Evolutionary conservation across 2,113 vertebrate genomes (phyloP).

Genomic region (Phyllopteryx taeniolatus): DNA sequence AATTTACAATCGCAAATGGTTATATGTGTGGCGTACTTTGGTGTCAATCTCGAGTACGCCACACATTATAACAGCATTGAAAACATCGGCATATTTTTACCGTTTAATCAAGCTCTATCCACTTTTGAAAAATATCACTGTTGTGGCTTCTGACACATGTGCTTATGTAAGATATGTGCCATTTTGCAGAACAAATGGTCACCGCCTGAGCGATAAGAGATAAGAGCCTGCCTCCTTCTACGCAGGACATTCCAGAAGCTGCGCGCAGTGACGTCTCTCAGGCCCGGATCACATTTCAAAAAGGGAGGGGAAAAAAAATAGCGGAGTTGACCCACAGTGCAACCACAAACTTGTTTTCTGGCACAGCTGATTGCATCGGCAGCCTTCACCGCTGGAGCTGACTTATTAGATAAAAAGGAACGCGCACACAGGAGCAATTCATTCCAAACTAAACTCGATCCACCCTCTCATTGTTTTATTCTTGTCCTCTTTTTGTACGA

Average conservation of each 20-base stretch:
- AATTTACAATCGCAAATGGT: too few relatives aligned
- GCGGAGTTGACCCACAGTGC: conserved; percentile 28
- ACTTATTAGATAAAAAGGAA: conserved; percentile 34
- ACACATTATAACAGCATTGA: too few relatives aligned
- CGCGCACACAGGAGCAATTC: conserved; percentile 27
- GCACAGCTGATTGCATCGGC: conserved; percentile 36
- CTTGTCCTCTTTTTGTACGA: conserved; percentile 17
- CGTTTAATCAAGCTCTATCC: background rate
- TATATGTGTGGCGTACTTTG: too few relatives aligned
- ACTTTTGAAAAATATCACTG: conserved; percentile 14
- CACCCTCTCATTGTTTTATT: conserved; percentile 9
- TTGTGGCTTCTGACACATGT: conserved; percentile 18
- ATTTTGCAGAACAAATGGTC: conserved; percentile 48
- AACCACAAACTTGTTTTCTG: conserved; percentile 44
- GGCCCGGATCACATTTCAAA: conserved; percentile 60
- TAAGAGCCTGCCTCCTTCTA: conserved; percentile 40
- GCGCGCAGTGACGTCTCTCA: conserved; percentile 54
- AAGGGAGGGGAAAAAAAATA: conserved; percentile 12
- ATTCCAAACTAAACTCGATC: conserved; percentile 28
- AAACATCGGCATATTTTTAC: background rate
- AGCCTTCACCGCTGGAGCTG: conserved; percentile 22
- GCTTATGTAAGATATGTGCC: conserved; percentile 1
- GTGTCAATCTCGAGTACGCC: too few relatives aligned
- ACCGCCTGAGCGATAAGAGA: conserved; percentile 54
- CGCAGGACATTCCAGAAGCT: conserved; percentile 65